phyloP scores from a whole-genome alignment of 2,113 vertebrate species.

The Phalacrocorax brasilianus region DNA sequence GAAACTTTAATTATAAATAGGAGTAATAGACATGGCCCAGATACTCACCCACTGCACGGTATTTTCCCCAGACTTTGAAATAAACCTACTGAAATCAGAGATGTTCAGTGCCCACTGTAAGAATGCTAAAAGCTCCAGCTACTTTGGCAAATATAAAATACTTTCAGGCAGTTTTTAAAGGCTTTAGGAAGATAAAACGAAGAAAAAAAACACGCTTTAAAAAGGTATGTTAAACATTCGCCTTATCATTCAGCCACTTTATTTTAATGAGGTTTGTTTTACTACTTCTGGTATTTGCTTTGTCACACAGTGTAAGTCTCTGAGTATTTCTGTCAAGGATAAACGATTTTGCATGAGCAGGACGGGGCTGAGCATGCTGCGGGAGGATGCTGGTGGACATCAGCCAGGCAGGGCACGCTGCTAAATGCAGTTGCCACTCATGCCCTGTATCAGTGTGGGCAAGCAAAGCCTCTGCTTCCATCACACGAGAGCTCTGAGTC shows the following conservation, averaged over 20 bases:
- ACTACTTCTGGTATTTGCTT: conserved; percentile 13
- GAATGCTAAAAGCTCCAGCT: neutral
- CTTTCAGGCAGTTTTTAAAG: conserved; percentile 12
- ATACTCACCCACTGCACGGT: neutral
- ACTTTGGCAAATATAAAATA: neutral
- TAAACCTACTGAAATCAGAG: neutral
- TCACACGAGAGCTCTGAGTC: neutral
- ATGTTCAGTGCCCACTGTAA: neutral
- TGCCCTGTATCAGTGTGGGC: neutral
- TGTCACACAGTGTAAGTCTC: neutral
- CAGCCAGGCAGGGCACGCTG: neutral
- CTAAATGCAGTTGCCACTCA: neutral
- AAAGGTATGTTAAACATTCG: neutral
- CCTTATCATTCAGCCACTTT: conserved; percentile 42
- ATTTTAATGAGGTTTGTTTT: conserved; percentile 60
- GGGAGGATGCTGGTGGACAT: neutral
- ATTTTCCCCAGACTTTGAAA: neutral
- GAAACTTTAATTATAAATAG: neutral
- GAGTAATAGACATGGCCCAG: neutral
- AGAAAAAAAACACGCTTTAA: conserved; percentile 1
- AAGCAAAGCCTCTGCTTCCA: neutral
- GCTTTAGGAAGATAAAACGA: neutral
- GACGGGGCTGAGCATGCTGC: neutral
- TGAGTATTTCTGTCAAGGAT: neutral
- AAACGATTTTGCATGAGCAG: neutral